Percentiles rank a stretch among this genome's conserved stretches.
Conservation (phyloP, 2,797 vertebrate genomes). For the Amphiprion clarkii region DNA sequence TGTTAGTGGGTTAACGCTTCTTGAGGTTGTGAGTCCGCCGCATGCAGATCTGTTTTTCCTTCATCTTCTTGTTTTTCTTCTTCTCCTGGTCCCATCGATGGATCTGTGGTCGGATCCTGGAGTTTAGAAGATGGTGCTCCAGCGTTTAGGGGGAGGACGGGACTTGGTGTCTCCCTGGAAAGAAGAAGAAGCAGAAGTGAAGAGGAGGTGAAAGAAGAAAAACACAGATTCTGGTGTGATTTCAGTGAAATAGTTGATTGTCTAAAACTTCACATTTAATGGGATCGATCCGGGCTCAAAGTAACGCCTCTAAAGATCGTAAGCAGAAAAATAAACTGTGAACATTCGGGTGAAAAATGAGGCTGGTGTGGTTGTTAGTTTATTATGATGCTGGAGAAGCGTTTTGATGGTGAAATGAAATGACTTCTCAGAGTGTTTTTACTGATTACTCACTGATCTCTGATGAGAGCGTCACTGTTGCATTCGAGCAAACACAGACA, state of each 20-base stretch:
- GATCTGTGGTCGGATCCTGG: slow-evolving; percentile 60
- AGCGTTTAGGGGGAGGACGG: slow-evolving; percentile 88
- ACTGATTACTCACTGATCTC: slow-evolving; percentile 78
- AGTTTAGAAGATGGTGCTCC: slow-evolving; percentile 89
- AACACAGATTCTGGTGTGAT: background rate
- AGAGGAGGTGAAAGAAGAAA: background rate
- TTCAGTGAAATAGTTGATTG: slow-evolving; percentile 52
- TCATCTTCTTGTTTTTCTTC: slow-evolving; percentile 42
- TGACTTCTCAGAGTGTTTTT: background rate
- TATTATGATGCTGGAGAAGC: slow-evolving; percentile 42
- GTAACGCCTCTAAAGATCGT: background rate
- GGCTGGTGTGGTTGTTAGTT: slow-evolving; percentile 49
- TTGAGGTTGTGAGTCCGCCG: slow-evolving; percentile 76
- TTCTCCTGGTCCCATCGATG: slow-evolving; percentile 47
- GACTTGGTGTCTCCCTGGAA: slow-evolving; percentile 84
- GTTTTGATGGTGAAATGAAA: slow-evolving; percentile 8
- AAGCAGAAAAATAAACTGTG: slow-evolving; percentile 49
- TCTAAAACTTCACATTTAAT: slow-evolving; percentile 54
- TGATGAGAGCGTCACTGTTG: slow-evolving; percentile 78
- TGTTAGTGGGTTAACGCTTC: slow-evolving; percentile 84
- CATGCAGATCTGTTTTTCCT: slow-evolving; percentile 57
- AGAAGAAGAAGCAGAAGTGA: background rate
- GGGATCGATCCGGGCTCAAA: slow-evolving; percentile 43
- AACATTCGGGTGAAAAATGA: slow-evolving; percentile 26
- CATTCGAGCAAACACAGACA: slow-evolving; percentile 69